Percentiles rank a stretch among this genome's conserved stretches.
Evolutionary conservation across 2,888 invertebrate species (phyloP).

Genomic region (Mactromeris polynyma): DNA sequence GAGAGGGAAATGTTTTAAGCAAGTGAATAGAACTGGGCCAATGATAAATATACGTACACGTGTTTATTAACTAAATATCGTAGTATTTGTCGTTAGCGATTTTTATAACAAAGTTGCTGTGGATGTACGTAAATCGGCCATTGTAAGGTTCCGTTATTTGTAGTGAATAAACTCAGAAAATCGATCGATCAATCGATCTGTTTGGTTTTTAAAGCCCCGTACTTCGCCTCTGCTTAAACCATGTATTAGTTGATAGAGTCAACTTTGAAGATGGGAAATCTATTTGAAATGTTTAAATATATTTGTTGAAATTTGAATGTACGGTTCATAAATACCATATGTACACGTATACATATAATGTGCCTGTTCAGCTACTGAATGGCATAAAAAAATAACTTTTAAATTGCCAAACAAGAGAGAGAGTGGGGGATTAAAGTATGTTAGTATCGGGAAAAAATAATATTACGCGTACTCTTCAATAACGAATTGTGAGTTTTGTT

Average conservation of each 20-base stretch:
- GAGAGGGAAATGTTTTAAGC: no score
- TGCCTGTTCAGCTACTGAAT: neutral
- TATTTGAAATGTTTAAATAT: neutral
- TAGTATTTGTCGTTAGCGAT: neutral
- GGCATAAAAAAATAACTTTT: neutral
- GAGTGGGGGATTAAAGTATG: neutral
- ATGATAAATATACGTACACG: neutral
- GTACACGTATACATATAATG: neutral
- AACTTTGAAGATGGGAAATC: conserved; percentile 8
- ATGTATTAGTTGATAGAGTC: neutral
- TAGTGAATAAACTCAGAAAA: neutral
- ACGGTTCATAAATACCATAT: neutral
- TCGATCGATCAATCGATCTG: neutral
- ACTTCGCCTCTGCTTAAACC: neutral
- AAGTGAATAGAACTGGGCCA: neutral
- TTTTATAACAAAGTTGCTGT: neutral
- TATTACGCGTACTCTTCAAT: no score
- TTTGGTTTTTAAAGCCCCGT: neutral
- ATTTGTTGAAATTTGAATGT: neutral
- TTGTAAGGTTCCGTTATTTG: neutral
- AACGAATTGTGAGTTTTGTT: no score
- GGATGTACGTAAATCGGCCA: neutral
- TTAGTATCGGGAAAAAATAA: neutral
- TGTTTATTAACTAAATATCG: neutral
- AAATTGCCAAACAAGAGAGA: neutral